Conservation (phyloP, 2,797 vertebrate genomes). For the Tenualosa ilisha region DNA sequence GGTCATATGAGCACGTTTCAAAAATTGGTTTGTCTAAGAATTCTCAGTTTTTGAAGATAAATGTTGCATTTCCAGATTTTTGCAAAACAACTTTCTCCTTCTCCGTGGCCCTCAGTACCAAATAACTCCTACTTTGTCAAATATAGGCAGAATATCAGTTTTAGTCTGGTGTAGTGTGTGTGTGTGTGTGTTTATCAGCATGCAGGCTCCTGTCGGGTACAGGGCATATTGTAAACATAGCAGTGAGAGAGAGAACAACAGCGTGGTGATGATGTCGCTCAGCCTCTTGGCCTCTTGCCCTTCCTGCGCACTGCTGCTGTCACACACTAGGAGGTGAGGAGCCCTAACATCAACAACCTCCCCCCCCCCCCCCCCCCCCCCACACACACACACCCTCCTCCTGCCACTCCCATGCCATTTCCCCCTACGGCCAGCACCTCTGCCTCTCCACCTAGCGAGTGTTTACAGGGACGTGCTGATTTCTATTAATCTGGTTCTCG, state of each 20-base stretch:
- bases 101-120: background rate
- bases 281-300: conserved; percentile 67
- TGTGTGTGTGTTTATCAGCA: background rate
- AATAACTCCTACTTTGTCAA: background rate
- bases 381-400: conserved; percentile 52
- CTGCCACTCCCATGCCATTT: conserved; percentile 52
- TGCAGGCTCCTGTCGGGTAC: background rate
- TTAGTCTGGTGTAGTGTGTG: background rate
- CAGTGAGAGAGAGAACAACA: conserved; percentile 18
- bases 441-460: conserved; percentile 73
- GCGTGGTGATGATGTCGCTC: conserved; percentile 58
- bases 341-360: background rate
- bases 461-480: conserved; percentile 90
- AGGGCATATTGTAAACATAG: background rate
- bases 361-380: conserved; percentile 54
- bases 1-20: conserved; percentile 40
- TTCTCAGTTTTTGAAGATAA: background rate
- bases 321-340: conserved; percentile 11
- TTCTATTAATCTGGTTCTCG: conserved; percentile 93
- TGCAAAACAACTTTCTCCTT: background rate
- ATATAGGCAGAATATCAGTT: background rate
- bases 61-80: background rate
- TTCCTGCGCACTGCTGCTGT: conserved; percentile 64
- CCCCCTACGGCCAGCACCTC: conserved; percentile 57
- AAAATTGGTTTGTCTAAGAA: background rate